These are phyloP conservation scores for Antennarius maculatus DNA, from an alignment of 2,797 vertebrate genomes.

Conservation along the genomic window DNA sequence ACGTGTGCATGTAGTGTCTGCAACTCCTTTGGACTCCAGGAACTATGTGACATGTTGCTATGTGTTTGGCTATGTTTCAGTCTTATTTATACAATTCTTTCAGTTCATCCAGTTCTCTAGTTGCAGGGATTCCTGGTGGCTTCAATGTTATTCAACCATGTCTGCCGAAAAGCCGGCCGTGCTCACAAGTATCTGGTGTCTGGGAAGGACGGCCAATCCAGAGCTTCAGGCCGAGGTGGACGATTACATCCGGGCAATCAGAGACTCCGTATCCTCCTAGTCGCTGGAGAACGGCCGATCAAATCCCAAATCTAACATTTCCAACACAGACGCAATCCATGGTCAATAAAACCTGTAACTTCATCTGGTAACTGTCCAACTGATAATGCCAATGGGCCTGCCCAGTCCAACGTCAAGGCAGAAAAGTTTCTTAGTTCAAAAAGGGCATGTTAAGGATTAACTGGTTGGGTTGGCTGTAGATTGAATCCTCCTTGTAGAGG, in stretches of 20 bases:
- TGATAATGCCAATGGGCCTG: slow-evolving; percentile 47
- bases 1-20: slow-evolving; percentile 71
- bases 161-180: slow-evolving; percentile 30
- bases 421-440: slow-evolving; percentile 65
- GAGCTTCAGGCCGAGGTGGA: slow-evolving; percentile 37
- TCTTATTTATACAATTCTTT: slow-evolving; percentile 67
- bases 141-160: slow-evolving; percentile 37
- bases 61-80: slow-evolving; percentile 48
- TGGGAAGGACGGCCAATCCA: slow-evolving; percentile 16
- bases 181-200: slow-evolving; percentile 33
- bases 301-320: slow-evolving; percentile 35
- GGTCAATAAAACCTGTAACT: slow-evolving; percentile 36
- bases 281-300: slow-evolving; percentile 25
- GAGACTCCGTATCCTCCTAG: slow-evolving; percentile 31
- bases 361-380: slow-evolving; percentile 53
- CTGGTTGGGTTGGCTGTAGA: slow-evolving; percentile 60
- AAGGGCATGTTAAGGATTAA: slow-evolving; percentile 45
- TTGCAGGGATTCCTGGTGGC: slow-evolving; percentile 43
- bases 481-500: slow-evolving; percentile 69
- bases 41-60: slow-evolving; percentile 55
- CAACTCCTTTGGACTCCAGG: slow-evolving; percentile 54
- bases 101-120: slow-evolving; percentile 66
- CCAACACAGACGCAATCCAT: slow-evolving; percentile 44
- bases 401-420: slow-evolving; percentile 47
- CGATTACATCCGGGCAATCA: slow-evolving; percentile 32